Percentiles rank a stretch among this genome's conserved stretches.
These are phyloP conservation scores for Gobio gobio DNA, from an alignment of 2,113 vertebrate species.

Conservation along the genomic window DNA sequence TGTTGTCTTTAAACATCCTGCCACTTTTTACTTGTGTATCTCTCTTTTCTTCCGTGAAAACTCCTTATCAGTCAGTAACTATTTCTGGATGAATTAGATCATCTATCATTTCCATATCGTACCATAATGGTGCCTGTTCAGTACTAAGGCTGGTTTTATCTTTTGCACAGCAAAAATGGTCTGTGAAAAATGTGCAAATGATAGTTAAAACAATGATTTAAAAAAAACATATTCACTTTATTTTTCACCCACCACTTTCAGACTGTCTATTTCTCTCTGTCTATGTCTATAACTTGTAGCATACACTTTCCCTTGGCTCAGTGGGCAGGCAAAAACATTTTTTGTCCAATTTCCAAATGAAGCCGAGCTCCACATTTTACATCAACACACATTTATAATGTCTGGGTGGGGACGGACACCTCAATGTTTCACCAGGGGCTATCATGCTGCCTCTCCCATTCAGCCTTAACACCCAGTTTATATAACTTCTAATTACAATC, in stretches of 20 bases:
- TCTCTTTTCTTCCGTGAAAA: neutral
- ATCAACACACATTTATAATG: neutral
- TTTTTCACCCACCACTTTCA: neutral
- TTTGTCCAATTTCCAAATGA: neutral
- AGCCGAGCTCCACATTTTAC: neutral
- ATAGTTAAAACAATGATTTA: neutral
- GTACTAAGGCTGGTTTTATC: neutral
- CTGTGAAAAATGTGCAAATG: neutral
- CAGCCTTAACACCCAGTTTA: conserved; percentile 19
- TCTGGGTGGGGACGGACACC: conserved; percentile 21
- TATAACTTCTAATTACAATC: conserved; percentile 16
- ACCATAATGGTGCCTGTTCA: neutral
- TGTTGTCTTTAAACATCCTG: neutral
- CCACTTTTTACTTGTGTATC: neutral
- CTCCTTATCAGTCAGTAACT: neutral
- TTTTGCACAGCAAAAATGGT: neutral
- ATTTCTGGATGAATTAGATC: neutral
- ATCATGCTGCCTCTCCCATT: conserved; percentile 23
- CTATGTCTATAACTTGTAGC: neutral
- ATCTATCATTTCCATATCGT: neutral
- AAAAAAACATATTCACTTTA: neutral
- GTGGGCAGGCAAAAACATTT: neutral
- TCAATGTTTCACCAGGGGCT: neutral
- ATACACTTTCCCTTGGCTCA: neutral
- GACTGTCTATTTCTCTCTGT: neutral